A percentile compares a stretch with the other conserved stretches of the same genome.
phyloP scores from a whole-genome alignment of 2,888 invertebrate genomes.

The Cryptus armator region DNA sequence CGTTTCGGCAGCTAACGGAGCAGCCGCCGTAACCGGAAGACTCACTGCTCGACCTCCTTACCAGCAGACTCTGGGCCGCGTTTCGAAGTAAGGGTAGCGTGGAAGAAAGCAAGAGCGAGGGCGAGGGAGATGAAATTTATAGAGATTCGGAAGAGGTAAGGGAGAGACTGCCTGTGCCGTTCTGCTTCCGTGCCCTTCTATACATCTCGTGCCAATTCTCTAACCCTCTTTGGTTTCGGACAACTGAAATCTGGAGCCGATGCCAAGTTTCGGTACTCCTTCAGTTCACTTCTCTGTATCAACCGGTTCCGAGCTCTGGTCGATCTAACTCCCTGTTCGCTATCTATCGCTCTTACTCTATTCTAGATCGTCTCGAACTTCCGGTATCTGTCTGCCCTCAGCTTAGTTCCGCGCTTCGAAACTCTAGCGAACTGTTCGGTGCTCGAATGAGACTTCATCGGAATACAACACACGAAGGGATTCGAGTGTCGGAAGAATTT shows the following conservation, averaged over 20 bases:
- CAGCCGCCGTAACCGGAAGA: constrained; percentile 77
- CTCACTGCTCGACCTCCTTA: constrained; percentile 79
- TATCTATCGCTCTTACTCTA: constrained; percentile 10
- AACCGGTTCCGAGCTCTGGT: constrained; percentile 53
- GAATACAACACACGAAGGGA: neutral
- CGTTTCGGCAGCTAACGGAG: constrained; percentile 68
- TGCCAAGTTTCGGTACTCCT: constrained; percentile 78
- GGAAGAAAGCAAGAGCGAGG: constrained; percentile 43
- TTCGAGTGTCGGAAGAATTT: neutral
- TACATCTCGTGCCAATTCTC: constrained; percentile 71
- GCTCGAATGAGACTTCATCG: constrained; percentile 5
- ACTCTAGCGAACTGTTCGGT: constrained; percentile 3
- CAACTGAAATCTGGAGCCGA: constrained; percentile 79
- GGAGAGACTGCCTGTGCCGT: constrained; percentile 53
- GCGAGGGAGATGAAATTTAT: constrained; percentile 62
- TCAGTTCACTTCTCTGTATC: constrained; percentile 64
- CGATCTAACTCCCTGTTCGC: constrained; percentile 38
- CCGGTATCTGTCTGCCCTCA: constrained; percentile 7
- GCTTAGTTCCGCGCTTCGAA: neutral
- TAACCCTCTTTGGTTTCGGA: constrained; percentile 71
- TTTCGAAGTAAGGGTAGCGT: constrained; percentile 26
- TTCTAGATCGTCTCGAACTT: constrained; percentile 20
- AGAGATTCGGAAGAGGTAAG: constrained; percentile 48
- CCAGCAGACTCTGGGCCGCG: constrained; percentile 69
- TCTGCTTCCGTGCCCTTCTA: constrained; percentile 65